Base-by-base conservation (phyloP, 2,113 vertebrate genomes). In the Sorex araneus region DNA sequence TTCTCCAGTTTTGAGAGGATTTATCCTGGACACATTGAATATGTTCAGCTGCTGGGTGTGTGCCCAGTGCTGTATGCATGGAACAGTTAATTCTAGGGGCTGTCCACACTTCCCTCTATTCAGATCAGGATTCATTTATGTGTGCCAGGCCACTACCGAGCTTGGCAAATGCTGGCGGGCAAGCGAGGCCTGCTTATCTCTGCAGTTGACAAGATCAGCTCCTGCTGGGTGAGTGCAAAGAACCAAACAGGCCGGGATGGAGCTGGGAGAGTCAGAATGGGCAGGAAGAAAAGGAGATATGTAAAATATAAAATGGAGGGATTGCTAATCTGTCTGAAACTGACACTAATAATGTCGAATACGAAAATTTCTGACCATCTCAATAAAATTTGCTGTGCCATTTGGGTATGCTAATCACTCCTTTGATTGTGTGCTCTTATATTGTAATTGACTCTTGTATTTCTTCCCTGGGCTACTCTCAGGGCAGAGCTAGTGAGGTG, bases 101-200 rank as follows among this genome's bases (percentile, higher is more conserved):
- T 93, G 83, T 81, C 90, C 28, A 16, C 93, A 70, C 54, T 78
- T 78, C 0, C 3, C 90, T 96, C 87, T 95, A 64, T 96, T 94
- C 92, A 95, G 36, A 94, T 84, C 78, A 92, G 87, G 82, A 27
- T 84, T 92, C 83, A 94, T 94, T 94, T 91, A 74, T 96, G 90
- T 94, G 84, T 95, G 96, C 95, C 96, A 97, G 91, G 76, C 91
- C 63, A 87, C 93, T 88, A 92, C 96, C 94, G 96, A 87, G 88
- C 75, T 94, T 97, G 95, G 96, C 96, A 94, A 93, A 89, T 93
- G 90, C 85, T 97, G 70, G 78, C 85, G 93, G 79, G 87, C 76
- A 93, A 70, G 50, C 91, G 92, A 94, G 88, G 81, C 81, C 70
- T 92, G 75, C 71, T 89, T 75, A 79, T 76, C 84, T 94, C 23